Base-by-base conservation (phyloP, 2,797 vertebrate genomes). In the Prionace glauca region DNA sequence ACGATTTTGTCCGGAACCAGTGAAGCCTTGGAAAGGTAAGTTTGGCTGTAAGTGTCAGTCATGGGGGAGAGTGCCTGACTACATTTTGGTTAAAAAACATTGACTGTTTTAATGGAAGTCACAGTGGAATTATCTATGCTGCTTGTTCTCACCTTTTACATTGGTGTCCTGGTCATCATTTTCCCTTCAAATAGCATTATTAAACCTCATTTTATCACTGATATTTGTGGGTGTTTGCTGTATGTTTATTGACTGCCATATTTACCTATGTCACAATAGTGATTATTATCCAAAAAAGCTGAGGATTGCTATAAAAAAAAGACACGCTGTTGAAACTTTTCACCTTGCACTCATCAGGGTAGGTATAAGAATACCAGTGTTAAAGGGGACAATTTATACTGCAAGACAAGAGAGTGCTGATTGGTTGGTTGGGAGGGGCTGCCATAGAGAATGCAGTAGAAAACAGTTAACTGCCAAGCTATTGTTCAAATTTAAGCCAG, bases 21-120 rank as follows among this genome's bases (percentile, higher is more conserved):
- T 1, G 98, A 98, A 93, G 97, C 97, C 65, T 96, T 98, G 50
- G 98, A 98, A 96, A 97, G 97, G 98, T 98, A 96, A 96, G 96
- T 95, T 26, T 91, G 24, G 29, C 24, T 50, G 56, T 71, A 7
- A 74, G 62, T 92, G 36, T 81, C 79, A 81, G 41, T 36, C 36
- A 9, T 62, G 62, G 20, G n/a, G 62, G 0, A 69, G 90, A 1
- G 32, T 32, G 29, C 32, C 60, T 91, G 7, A 67, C n/a, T 9
- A 36, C 16, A 67, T 41, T 45, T 45, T 22, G 41, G 20, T 84
- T 10, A 45, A 41, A 84, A 84, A 84, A 45, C 7, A 12, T n/a
- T 41, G n/a, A 91, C 29, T 90, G 29, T n/a, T 32, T 91, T 65
- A 65, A 67, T 32, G 26, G 87, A 10, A 62, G 60, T 92, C 10